Conservation (phyloP, 2,888 invertebrate genomes). For the Rugalucina vietnamica region DNA sequence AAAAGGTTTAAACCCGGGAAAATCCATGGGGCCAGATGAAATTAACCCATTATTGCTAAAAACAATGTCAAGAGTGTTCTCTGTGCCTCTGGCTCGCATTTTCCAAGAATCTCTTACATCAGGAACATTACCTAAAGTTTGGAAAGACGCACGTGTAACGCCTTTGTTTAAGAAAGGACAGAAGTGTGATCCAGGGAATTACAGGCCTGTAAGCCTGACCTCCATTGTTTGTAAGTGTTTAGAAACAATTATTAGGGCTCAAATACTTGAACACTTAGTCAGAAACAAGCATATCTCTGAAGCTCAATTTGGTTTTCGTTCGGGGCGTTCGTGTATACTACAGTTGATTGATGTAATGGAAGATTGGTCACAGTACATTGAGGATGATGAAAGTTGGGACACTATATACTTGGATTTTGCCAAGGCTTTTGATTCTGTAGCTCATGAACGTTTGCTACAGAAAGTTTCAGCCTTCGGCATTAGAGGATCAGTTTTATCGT, state of each 20-base stretch:
- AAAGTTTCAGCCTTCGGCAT: too few relatives aligned
- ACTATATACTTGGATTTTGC: neutral
- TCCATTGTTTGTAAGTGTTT: constrained; percentile 7
- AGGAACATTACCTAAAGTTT: constrained; percentile 7
- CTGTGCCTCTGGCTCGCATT: neutral
- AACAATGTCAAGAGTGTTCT: neutral
- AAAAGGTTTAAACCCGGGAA: neutral
- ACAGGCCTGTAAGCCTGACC: neutral
- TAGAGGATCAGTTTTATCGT: too few relatives aligned
- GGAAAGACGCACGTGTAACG: neutral
- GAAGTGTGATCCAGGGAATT: neutral
- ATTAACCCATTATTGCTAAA: neutral
- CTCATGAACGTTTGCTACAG: neutral
- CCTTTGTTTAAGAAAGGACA: neutral
- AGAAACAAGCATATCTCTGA: neutral
- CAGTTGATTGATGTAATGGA: neutral
- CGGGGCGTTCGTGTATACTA: neutral
- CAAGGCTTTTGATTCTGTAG: neutral
- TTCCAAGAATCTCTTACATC: neutral
- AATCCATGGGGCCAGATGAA: constrained; percentile 5
- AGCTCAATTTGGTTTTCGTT: neutral
- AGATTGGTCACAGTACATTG: neutral
- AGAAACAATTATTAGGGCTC: neutral
- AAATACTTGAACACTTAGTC: neutral
- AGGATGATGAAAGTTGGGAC: neutral